Evolutionary conservation across 1,140 invertebrate species (phyloP).

Genomic region (Procambarus virginalis): DNA sequence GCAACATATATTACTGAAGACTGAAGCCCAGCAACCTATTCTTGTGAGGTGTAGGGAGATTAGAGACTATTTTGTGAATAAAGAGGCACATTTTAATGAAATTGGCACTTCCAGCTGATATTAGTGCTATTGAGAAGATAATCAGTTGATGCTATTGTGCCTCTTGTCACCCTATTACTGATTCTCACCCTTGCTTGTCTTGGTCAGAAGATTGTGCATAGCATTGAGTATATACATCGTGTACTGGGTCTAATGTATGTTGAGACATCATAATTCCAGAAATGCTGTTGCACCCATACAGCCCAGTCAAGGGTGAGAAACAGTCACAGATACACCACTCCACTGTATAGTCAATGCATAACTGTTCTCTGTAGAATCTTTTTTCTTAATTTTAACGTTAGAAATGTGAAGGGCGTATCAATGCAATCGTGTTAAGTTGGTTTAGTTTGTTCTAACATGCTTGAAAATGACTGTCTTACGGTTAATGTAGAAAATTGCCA

Average conservation of each 20-base stretch:
- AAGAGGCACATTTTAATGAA: constrained; percentile 34
- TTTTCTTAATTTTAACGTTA: constrained; percentile 45
- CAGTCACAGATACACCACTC: constrained; percentile 48
- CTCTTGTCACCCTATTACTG: constrained; percentile 44
- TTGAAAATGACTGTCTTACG: constrained; percentile 61
- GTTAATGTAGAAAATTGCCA: constrained; percentile 61
- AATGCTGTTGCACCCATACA: neutral
- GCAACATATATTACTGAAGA: neutral
- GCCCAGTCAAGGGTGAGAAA: constrained; percentile 12
- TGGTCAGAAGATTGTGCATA: constrained; percentile 33
- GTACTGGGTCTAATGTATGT: neutral
- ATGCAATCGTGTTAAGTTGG: constrained; percentile 55
- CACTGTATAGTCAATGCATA: constrained; percentile 65
- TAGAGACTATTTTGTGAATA: constrained; percentile 33
- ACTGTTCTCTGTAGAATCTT: constrained; percentile 58
- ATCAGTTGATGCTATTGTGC: constrained; percentile 35
- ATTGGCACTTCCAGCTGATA: constrained; percentile 54
- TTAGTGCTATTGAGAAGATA: constrained; percentile 34
- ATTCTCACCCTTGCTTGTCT: constrained; percentile 63
- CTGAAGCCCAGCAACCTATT: constrained; percentile 50
- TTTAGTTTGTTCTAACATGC: constrained; percentile 40
- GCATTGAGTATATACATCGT: constrained; percentile 23
- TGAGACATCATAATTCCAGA: neutral
- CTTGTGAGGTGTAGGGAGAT: constrained; percentile 48
- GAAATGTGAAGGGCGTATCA: constrained; percentile 62